Base-by-base conservation (phyloP, 1,140 invertebrate genomes). In the Tachypleus tridentatus region DNA sequence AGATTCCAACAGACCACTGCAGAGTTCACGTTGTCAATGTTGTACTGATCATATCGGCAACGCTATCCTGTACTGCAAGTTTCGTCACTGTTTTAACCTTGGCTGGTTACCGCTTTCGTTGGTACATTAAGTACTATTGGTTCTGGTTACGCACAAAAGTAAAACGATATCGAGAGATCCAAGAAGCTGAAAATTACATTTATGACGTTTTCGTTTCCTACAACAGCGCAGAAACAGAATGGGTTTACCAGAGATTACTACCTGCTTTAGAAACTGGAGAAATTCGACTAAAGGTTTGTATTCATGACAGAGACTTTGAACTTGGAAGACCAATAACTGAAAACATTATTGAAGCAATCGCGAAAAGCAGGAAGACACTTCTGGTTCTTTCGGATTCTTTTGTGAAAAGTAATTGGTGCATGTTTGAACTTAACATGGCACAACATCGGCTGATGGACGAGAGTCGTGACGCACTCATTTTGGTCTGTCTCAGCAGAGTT, bases 351-450 rank as follows among this genome's bases (percentile, higher is more conserved):
- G 78, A 78, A 66, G 80, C 80, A 69, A 80, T 86, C 51, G 77
- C 80, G 47, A 76, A 78, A 59, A 85, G 83, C 71, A 77, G 81
- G 57, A 82, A 82, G 72, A 81, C 83, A 10, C 74, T 86, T 57
- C 74, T 86, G 29, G 74, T 86, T n/a, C 77, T 86, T 49, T 85
- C 83, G 63, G 79, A 84, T 69, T 78, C 79, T 63, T 86, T 85
- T 72, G 78, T 82, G 0, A 79, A 80, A 68, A 86, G 84, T 56
- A 81, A 84, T 52, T 86, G 84, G 85, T 86, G 84, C 71, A 81
- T 99, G 98, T 84, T 83, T 79, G 85, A 86, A 73, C 81, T 82
- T 6, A 80, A 84, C 66, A 74, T 84, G 5, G 84, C 84, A 0
- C 76, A 79, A 62, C 72, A 73, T 62, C 72, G 72, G 11, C 66